Evolutionary conservation across 1,140 invertebrate genomes (phyloP).

Genomic region (Eriocheir sinensis): DNA sequence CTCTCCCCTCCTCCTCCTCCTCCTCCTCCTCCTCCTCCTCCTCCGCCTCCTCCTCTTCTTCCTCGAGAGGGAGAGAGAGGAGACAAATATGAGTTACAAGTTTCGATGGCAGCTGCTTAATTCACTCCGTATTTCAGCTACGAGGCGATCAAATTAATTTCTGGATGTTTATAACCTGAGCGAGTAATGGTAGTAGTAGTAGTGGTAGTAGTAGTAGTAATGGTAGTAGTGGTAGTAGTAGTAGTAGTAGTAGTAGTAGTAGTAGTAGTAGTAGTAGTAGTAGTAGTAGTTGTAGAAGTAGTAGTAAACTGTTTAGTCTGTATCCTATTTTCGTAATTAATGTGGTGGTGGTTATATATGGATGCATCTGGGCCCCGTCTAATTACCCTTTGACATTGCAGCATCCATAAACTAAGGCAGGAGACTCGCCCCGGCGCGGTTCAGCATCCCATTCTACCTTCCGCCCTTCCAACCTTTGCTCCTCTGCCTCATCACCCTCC

Average conservation of each 20-base stretch:
- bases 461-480: not conserved
- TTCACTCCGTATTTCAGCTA: not conserved
- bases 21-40: too few species aligned
- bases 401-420: not conserved
- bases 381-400: not conserved
- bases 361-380: conserved; percentile 11
- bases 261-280: conserved; percentile 7
- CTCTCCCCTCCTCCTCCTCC: too few species aligned
- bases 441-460: not conserved
- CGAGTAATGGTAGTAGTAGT: not conserved
- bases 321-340: too few species aligned
- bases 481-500: conserved; percentile 1
- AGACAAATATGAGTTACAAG: conserved; percentile 2
- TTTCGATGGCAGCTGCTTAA: not conserved
- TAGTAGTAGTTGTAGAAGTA: not conserved
- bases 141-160: not conserved
- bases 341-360: too few species aligned
- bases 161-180: too few species aligned
- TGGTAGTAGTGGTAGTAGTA: not conserved
- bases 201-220: conserved; percentile 1
- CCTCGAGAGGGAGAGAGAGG: too few species aligned
- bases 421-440: too few species aligned
- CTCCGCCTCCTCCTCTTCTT: too few species aligned
- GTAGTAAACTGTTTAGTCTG: too few species aligned
- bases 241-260: conserved; percentile 7